These are phyloP conservation scores for Cantharis lateralis DNA, from an alignment of 2,888 invertebrate genomes.

Conservation along the genomic window DNA sequence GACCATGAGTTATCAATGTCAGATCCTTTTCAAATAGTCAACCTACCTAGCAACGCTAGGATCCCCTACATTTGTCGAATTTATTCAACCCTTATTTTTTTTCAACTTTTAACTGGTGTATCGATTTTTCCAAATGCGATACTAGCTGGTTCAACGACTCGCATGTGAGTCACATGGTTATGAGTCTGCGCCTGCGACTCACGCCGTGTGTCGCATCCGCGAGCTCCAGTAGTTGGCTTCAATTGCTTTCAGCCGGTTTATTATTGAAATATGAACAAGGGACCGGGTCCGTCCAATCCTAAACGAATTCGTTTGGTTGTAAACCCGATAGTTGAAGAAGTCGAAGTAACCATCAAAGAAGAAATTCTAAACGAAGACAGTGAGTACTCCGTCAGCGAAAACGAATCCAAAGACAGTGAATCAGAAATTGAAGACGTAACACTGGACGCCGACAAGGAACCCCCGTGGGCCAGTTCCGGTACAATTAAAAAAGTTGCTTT, in stretches of 20 bases:
- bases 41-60: conserved; percentile 11
- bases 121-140: background rate
- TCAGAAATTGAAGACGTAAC: background rate
- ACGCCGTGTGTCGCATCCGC: background rate
- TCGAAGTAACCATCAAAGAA: background rate
- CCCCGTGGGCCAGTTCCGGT: background rate
- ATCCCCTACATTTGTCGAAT: conserved; percentile 5
- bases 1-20: conserved; percentile 19
- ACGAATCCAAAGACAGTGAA: background rate
- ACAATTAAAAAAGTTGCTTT: background rate
- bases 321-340: background rate
- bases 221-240: background rate
- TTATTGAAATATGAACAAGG: background rate
- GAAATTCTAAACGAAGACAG: background rate
- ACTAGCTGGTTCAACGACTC: background rate
- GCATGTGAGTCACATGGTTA: background rate
- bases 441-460: background rate
- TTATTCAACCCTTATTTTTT: background rate
- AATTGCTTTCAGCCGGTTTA: background rate
- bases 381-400: too few relatives aligned
- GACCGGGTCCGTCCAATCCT: background rate
- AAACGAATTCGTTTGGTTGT: background rate
- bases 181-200: background rate
- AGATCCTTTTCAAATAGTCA: conserved; percentile 28
- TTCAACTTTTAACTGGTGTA: background rate